Conservation (phyloP, 2,797 vertebrate species). For the Aplochiton taeniatus region DNA sequence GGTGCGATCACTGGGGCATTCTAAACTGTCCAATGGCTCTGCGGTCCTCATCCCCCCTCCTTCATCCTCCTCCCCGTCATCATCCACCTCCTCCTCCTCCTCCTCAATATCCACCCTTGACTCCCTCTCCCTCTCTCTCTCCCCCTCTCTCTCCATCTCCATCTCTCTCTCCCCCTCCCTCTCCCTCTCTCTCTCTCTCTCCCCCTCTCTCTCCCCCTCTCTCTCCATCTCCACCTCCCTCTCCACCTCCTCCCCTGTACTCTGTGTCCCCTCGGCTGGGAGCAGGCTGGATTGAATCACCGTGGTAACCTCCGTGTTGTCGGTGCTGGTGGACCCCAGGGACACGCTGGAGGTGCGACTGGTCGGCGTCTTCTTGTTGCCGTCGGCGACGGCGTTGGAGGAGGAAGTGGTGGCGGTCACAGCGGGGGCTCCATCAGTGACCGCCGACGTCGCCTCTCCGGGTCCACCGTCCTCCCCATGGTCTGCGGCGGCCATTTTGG, state of each 20-base stretch:
- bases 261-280: slow-evolving; percentile 33
- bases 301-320: slow-evolving; percentile 56
- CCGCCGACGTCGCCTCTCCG: slow-evolving; percentile 44
- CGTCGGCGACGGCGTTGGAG: slow-evolving; percentile 46
- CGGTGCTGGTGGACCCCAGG: slow-evolving; percentile 74
- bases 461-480: slow-evolving; percentile 54
- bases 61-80: slow-evolving; percentile 66
- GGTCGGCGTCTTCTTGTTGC: slow-evolving; percentile 73
- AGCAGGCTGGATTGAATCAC: slow-evolving; percentile 61
- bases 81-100: slow-evolving; percentile 59
- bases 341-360: slow-evolving; percentile 80
- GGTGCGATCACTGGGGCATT: slow-evolving; percentile 85
- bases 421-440: slow-evolving; percentile 31
- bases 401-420: slow-evolving; percentile 32
- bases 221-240: too few species aligned
- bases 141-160: slow-evolving; percentile 59
- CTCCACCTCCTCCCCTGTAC: slow-evolving; percentile 71
- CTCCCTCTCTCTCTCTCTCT: too few species aligned
- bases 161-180: not conserved
- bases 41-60: slow-evolving; percentile 46
- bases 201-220: too few species aligned
- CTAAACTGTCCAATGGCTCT: slow-evolving; percentile 64
- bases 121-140: slow-evolving; percentile 45
- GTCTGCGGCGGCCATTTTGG: slow-evolving; percentile 19
- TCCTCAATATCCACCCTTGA: slow-evolving; percentile 80